phyloP scores from a whole-genome alignment of 1,140 invertebrate species.

The Monomorium pharaonis region DNA sequence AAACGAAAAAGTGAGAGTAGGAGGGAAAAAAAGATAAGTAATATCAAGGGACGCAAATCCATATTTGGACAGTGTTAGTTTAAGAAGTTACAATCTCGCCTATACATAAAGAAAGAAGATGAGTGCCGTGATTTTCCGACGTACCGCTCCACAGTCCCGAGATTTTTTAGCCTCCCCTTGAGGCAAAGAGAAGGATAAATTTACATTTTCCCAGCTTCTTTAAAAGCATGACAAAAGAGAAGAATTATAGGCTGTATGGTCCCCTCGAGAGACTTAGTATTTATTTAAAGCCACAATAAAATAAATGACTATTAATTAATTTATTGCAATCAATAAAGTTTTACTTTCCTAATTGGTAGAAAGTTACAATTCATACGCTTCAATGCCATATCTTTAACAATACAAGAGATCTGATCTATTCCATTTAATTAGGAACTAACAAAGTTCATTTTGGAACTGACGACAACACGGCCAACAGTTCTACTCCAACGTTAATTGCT shows the following conservation, averaged over 20 bases:
- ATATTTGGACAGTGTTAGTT: conserved; percentile 15
- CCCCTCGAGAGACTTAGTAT: neutral
- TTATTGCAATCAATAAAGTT: neutral
- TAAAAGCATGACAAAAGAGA: conserved; percentile 27
- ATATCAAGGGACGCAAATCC: neutral
- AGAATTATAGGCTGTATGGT: neutral
- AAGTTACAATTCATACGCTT: neutral
- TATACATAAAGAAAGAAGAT: neutral
- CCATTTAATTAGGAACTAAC: conserved; percentile 36
- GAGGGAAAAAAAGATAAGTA: neutral
- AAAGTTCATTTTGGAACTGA: conserved; percentile 29
- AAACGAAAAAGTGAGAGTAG: neutral
- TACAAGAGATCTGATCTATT: neutral
- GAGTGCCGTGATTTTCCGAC: neutral
- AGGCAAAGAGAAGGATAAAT: neutral
- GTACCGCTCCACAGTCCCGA: neutral
- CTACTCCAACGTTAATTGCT: conserved; percentile 63
- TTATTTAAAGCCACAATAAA: neutral
- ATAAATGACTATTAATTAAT: neutral
- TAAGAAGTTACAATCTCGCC: neutral
- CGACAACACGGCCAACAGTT: conserved; percentile 26
- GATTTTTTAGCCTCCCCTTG: conserved; percentile 14
- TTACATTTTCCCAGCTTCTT: conserved; percentile 41
- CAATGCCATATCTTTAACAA: neutral
- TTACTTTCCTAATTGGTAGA: conserved; percentile 2